A percentile compares a stretch with the other conserved stretches of the same genome.
These are phyloP conservation scores for Cheirogaleus medius DNA, from an alignment of 2,113 vertebrate species.

Conservation along the genomic window DNA sequence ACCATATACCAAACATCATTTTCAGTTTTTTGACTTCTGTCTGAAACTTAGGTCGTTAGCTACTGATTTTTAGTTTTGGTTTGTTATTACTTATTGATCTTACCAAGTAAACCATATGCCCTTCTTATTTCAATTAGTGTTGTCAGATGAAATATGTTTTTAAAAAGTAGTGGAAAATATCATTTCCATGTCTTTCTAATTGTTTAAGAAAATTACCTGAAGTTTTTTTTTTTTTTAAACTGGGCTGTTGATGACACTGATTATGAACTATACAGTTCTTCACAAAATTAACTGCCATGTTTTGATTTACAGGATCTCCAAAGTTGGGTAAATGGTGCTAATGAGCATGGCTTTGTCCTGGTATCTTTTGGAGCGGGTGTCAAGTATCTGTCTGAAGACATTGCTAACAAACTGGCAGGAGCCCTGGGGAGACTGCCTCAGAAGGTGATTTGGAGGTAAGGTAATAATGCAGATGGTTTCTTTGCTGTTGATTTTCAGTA, in stretches of 20 bases:
- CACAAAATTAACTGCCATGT: neutral
- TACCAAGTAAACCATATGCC: neutral
- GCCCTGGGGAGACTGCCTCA: conserved; percentile 94
- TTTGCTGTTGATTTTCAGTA: neutral
- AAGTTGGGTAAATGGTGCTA: conserved; percentile 91
- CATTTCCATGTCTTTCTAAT: neutral
- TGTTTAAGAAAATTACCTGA: neutral
- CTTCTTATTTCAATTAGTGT: neutral
- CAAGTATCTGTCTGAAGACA: conserved; percentile 96
- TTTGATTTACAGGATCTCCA: conserved; percentile 90
- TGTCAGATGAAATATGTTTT: neutral
- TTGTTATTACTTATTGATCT: neutral
- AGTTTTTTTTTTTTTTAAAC: conserved; percentile 1
- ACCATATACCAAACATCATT: neutral
- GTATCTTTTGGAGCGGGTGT: conserved; percentile 98
- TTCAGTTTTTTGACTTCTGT: neutral
- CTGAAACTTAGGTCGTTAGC: neutral
- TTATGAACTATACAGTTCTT: neutral
- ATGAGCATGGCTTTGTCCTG: conserved; percentile 94
- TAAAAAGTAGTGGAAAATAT: neutral
- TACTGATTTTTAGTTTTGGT: neutral
- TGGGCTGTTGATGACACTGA: neutral
- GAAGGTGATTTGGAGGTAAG: conserved; percentile 97
- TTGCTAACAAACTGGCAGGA: conserved; percentile 93
- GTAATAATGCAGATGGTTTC: fast-evolving